A percentile compares a stretch with the other conserved stretches of the same genome.
Evolutionary conservation across 1,140 invertebrate genomes (phyloP).

Genomic region (Eubasilissa regina): DNA sequence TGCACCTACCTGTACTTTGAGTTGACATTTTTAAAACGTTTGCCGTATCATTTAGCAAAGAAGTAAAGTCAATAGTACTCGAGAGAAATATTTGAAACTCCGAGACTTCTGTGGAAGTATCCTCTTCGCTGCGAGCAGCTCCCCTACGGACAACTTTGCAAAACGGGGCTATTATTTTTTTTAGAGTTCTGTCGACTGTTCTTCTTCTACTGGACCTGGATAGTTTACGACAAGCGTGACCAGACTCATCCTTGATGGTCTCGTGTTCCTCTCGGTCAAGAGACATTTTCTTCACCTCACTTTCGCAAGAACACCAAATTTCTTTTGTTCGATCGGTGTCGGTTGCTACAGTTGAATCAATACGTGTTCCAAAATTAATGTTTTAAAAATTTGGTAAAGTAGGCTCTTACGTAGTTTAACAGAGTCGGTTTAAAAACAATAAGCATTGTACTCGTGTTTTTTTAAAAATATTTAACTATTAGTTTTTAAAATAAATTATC

Average conservation of each 20-base stretch:
- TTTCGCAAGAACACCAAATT: too few species aligned
- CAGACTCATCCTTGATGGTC: background rate
- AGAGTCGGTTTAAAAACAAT: too few species aligned
- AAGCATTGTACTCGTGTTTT: too few species aligned
- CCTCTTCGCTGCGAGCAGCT: slow-evolving; percentile 1
- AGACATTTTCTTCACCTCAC: slow-evolving; percentile 4
- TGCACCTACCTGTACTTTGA: slow-evolving; percentile 67
- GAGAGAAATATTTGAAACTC: slow-evolving; percentile 66
- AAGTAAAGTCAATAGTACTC: slow-evolving; percentile 71
- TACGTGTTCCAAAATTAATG: too few species aligned
- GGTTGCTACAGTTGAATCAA: too few species aligned
- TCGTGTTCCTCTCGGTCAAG: background rate
- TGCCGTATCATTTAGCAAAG: slow-evolving; percentile 72
- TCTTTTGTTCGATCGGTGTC: too few species aligned
- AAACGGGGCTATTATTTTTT: slow-evolving; percentile 35
- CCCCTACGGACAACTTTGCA: slow-evolving; percentile 25
- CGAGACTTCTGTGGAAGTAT: slow-evolving; percentile 10
- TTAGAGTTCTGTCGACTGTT: slow-evolving; percentile 25
- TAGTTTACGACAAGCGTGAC: background rate
- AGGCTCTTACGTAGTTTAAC: too few species aligned
- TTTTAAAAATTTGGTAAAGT: too few species aligned
- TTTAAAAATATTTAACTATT: too few species aligned
- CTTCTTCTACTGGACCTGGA: slow-evolving; percentile 26
- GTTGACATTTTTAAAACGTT: slow-evolving; percentile 71
- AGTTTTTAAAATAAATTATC: too few species aligned